Evolutionary conservation across 1,140 invertebrate genomes (phyloP).

Genomic region (Globodera ellingtonae): DNA sequence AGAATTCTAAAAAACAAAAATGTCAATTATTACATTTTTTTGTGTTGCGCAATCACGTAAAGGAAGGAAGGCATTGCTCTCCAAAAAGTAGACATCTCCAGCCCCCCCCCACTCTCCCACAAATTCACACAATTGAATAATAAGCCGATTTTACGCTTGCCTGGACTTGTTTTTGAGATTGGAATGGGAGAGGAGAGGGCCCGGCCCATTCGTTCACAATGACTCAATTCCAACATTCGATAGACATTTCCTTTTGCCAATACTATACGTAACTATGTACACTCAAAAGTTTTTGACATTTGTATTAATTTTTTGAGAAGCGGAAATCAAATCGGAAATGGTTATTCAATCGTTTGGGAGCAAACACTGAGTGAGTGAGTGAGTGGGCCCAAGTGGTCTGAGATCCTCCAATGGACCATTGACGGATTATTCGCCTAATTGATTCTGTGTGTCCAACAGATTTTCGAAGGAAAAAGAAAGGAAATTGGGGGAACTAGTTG

Average conservation of each 20-base stretch:
- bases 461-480: background rate
- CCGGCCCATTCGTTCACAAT: background rate
- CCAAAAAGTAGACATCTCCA: background rate
- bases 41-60: background rate
- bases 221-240: background rate
- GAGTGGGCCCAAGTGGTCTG: too few species aligned
- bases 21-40: background rate
- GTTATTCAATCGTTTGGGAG: too few species aligned
- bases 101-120: background rate
- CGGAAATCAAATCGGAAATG: too few species aligned
- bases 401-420: background rate
- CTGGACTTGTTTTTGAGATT: constrained; percentile 2
- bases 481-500: background rate
- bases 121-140: background rate
- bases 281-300: too few species aligned
- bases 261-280: too few species aligned
- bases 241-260: background rate
- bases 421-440: background rate
- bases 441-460: background rate
- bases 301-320: too few species aligned
- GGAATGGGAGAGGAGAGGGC: background rate
- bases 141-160: constrained; percentile 12
- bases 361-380: too few species aligned
- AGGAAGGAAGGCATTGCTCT: background rate
- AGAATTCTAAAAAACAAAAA: constrained; percentile 27